Conservation (phyloP, 2,888 invertebrate species). For the Xestia rhomboidea region DNA sequence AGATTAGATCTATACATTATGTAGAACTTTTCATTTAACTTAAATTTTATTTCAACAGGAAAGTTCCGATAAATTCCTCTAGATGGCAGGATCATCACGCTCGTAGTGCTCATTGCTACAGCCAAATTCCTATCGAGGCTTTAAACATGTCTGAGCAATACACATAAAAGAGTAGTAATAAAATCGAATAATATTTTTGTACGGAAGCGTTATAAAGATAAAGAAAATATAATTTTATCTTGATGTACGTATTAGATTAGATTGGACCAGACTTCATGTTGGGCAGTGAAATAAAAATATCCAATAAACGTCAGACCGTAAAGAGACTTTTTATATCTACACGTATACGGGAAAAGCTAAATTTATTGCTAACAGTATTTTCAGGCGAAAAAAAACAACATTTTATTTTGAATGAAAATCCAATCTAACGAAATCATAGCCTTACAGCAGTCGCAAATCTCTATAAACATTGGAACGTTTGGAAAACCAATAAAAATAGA, state of each 20-base stretch:
- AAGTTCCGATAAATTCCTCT: conserved; percentile 1
- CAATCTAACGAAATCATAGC: conserved; percentile 78
- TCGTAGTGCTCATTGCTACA: not conserved
- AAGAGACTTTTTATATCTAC: conserved; percentile 47
- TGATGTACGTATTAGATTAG: conserved; percentile 51
- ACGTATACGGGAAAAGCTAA: conserved; percentile 46
- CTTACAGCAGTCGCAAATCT: conserved; percentile 80
- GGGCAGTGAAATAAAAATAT: conserved; percentile 61
- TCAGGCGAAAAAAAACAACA: conserved; percentile 46
- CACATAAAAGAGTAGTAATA: conserved; percentile 44
- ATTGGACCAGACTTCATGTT: conserved; percentile 58
- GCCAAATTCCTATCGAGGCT: not conserved
- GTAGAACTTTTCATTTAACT: not conserved
- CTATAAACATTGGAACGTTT: conserved; percentile 79
- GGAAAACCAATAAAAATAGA: conserved; percentile 82
- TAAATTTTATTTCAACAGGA: not conserved
- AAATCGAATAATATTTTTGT: conserved; percentile 48
- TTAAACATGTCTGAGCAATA: conserved; percentile 29
- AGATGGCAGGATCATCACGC: conserved; percentile 17
- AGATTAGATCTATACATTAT: not conserved
- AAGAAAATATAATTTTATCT: conserved; percentile 55
- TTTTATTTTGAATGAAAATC: conserved; percentile 74
- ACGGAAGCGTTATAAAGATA: conserved; percentile 43
- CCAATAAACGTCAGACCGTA: conserved; percentile 40
- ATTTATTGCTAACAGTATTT: conserved; percentile 53